Evolutionary conservation across 2,113 vertebrate species (phyloP), one percentile per base, ranked within the genome.

Genomic region (Potamarius usumacintae): DNA sequence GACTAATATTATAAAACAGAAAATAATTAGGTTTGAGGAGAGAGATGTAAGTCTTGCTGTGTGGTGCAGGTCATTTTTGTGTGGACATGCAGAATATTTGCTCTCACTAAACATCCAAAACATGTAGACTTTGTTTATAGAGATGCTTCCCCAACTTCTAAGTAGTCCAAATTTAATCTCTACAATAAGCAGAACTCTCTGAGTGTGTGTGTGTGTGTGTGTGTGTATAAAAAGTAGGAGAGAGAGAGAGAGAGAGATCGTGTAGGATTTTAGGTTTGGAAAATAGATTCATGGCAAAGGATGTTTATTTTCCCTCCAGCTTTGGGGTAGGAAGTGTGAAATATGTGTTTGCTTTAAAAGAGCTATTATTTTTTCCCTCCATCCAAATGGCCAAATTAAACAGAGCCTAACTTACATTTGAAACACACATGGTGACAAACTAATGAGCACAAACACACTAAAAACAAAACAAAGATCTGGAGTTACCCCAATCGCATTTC

Each of bases 321-420:
- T 92, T 83, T 89, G 76, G 90, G 92, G 90, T 92, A 94, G 91
- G 92, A 94, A 92, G 92, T 93, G 90, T 93, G 91, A 95, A 94
- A 94, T 94, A 94, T 94, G 92, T 90, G 93, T 92, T 84, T 91
- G 93, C 91, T 92, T 92, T 93, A 93, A 94, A 93, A 85, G 92
- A 91, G 81, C 90, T 92, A 91, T 91, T 93, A 90, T 92, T 88
- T 92, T 91, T 87, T 25, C 82, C 53, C 74, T 42, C 27, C 85
- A 48, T 85, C 76, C 82, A 90, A 89, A 91, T 69, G 84, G 88
- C 72, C 53, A 88, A 89, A 7, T 78, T 67, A 92, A 93, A 92
- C 84, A 91, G 89, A 82, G 83, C 55, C 84, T n/a, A 27, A 53
- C 52, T 17, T 55, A 52, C 22, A 77, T 77, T 78, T 27, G 48